Evolutionary conservation across 2,888 invertebrate genomes (phyloP), one percentile per base, ranked within the genome.

Genomic region (Eudasyphora cyanicolor): DNA sequence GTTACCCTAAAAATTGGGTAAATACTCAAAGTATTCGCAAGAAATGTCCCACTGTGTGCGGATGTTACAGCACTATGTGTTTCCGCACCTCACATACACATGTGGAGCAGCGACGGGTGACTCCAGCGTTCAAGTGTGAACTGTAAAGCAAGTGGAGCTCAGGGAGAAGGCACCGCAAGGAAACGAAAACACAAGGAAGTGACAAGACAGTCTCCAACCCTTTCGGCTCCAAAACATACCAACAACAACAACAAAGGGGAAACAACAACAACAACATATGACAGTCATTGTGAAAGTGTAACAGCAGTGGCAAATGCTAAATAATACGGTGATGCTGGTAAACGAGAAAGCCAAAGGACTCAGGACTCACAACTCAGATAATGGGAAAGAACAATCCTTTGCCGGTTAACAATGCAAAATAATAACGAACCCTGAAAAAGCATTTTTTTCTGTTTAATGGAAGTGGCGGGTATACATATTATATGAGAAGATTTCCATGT

Each of bases 241-340:
- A 29, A 32, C 60, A 60, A 60, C 42, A 42, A 67, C 24, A 67
- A 14, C 32, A 51, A 51, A n/a, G 45, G 19, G 19, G 29, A 12
- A 27, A n/a, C 60, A 67, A 67, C 32, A 62, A 29, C 32, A 62
- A 2, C 32, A 62, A 17, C 27, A 60, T 60, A 27, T 75, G 74
- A 75, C 49, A 79, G 57, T 75, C 69, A 29, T 38, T 75, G 60
- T 45, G 21, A 79, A 70, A 38, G 67, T 64, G 76, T 78, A 54
- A 73, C 32, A 42, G n/a, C 67, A 42, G n/a, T 64, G 51, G 35
- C 54, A 81, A 78, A 76, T 81, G 75, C 73, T 81, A 79, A 76
- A 84, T 67, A 71, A 77, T 75, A 42, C n/a, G n/a, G n/a, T 75
- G 45, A 45, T 51, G 54, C 21, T 71, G 51, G 35, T 17, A 27